Conservation (phyloP, 1,140 invertebrate species). For the Tetramorium parvispinum region DNA sequence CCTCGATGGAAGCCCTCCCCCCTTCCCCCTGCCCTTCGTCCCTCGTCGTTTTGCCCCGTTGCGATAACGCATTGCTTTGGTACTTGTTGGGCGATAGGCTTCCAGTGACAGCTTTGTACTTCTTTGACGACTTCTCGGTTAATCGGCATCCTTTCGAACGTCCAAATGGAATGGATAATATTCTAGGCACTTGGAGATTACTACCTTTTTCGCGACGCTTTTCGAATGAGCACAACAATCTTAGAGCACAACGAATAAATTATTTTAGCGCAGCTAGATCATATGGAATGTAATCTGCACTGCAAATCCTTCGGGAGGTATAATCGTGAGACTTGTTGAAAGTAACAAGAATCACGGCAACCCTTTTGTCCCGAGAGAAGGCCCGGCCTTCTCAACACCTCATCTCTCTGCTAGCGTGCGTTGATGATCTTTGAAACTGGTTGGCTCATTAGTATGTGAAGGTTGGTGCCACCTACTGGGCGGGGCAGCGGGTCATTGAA, state of each 20-base stretch:
- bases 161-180: not conserved
- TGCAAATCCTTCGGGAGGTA: not conserved
- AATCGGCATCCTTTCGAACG: not conserved
- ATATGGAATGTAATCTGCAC: not conserved
- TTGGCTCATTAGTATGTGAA: constrained; percentile 76
- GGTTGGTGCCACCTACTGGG: constrained; percentile 77
- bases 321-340: constrained; percentile 16
- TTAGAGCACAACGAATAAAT: not conserved
- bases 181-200: not conserved
- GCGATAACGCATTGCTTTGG: constrained; percentile 9
- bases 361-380: constrained; percentile 28
- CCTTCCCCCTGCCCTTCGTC: not conserved
- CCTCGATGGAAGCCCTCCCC: not conserved
- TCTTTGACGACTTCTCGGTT: not conserved
- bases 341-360: constrained; percentile 29
- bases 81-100: constrained; percentile 31
- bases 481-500: constrained; percentile 77
- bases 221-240: not conserved
- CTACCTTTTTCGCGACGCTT: not conserved
- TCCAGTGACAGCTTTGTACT: constrained; percentile 13
- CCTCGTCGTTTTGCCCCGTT: not conserved
- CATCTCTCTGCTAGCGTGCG: constrained; percentile 56
- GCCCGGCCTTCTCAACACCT: constrained; percentile 68
- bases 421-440: constrained; percentile 76
- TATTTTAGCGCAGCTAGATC: not conserved